These are phyloP conservation scores for Romanogobio albipinnatus DNA, from an alignment of 2,113 vertebrate species.

Conservation along the genomic window DNA sequence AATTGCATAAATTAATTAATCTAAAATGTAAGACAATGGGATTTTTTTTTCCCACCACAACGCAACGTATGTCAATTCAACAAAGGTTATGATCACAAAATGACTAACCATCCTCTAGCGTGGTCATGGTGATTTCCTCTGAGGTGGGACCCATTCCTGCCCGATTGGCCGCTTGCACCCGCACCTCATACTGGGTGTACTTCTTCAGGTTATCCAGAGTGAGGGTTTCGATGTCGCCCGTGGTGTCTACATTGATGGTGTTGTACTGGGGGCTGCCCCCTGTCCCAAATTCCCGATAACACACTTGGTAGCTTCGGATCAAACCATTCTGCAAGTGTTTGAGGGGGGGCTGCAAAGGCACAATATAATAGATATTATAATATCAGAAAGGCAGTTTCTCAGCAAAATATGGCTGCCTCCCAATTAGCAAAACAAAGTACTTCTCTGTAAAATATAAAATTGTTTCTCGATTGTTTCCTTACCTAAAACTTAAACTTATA, in stretches of 20 bases:
- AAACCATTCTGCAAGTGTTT: conserved; percentile 95
- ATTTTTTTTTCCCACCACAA: neutral
- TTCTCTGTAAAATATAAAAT: neutral
- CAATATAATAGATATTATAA: neutral
- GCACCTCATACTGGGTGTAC: conserved; percentile 98
- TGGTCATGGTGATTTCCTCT: conserved; percentile 96
- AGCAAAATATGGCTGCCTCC: neutral
- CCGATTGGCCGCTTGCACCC: conserved; percentile 96
- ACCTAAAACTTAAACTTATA: too few species aligned
- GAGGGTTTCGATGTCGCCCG: conserved; percentile 91
- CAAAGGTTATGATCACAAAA: neutral
- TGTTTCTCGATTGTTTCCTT: too few species aligned
- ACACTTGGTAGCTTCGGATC: conserved; percentile 97
- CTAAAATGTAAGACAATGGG: neutral
- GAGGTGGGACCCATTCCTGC: conserved; percentile 96
- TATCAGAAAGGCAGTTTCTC: neutral
- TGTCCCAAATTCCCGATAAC: conserved; percentile 93
- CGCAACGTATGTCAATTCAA: neutral
- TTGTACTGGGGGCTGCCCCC: conserved; percentile 97
- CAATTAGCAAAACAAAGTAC: neutral
- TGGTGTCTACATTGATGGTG: conserved; percentile 95
- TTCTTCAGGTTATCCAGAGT: conserved; percentile 94
- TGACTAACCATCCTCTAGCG: conserved; percentile 90
- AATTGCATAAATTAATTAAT: neutral
- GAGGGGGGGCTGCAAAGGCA: conserved; percentile 83